Evolutionary conservation across 2,797 vertebrate genomes (phyloP), one percentile per base, ranked within the genome.

Genomic region (Brachyalestes nurse): DNA sequence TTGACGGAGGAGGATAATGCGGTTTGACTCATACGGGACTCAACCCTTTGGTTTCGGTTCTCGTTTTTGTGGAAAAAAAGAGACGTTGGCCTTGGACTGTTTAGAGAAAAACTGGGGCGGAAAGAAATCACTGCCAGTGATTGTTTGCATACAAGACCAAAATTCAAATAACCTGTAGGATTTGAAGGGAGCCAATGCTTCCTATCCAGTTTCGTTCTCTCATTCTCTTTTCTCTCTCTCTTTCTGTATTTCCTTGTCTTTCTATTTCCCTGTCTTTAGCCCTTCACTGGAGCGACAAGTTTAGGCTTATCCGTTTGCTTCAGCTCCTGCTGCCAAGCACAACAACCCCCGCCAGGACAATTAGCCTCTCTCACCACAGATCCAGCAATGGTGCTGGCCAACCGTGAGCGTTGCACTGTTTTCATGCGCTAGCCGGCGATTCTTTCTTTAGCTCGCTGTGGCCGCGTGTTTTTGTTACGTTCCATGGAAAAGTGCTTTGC

Each of bases 311-410:
- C 65, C 42, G 25, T 82, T 79, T 78, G 80, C 72, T 78, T 78
- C 80, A 45, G 55, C 58, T 82, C 58, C 45, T 28, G 0, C 57
- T 79, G 85, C 82, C 85, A 86, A 86, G 75, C 77, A 82, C 77
- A 86, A 80, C 66, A 80, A 81, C 74, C 78, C 80, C 82, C 57
- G 28, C 82, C 80, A 83, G 80, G 78, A 82, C 80, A 86, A 84
- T 86, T 84, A 84, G 64, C 38, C 38, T 42, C 62, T 65, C 38
- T 66, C 19, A 45, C 79, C 72, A 69, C 76, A 79, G 72, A 28
- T 73, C 42, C 61, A 83, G 55, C 72, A 53, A 23, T 80, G 61
- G 74, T 75, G 75, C 78, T 16, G 78, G 64, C 69, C 74, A 53
- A 67, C 65, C 70, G 19, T 21, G 74, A 64, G 64, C 53, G 57